Evolutionary conservation across 1,140 invertebrate genomes (phyloP), one percentile per base, ranked within the genome.

Genomic region (Cotesia glomerata): DNA sequence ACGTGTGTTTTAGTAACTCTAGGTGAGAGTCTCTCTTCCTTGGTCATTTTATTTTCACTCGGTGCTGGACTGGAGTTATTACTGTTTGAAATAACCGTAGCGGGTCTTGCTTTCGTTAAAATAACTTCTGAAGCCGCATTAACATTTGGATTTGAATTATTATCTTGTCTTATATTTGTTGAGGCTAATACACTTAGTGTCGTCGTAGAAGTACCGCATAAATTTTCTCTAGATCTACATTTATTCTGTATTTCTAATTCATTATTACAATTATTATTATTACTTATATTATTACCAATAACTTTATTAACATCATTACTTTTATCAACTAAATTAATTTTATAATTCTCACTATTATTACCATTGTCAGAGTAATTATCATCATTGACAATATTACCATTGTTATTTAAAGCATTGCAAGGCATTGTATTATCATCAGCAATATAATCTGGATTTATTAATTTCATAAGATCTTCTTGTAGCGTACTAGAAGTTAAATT

Each of bases 371-470:
- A 76, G 49, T 77, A 65, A 62, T 62, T 64, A 45, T 80, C 80
- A 18, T 85, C 86, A 65, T 69, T 70, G 39, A 45, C 11, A 45
- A 45, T 45, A 7, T 45, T 45, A 45, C 8, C 11, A 45, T 77
- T 77, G 51, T 77, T 78, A 64, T 82, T 85, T 0, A 81, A 61
- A 39, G 85, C 86, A 72, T 83, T 84, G 0, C 81, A 67, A 58
- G 82, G 85, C 67, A 83, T 84, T 74, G 80, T 81, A 69, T 80
- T 84, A 13, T 78, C 82, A 54, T 87, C 88, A 72, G 81, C 88
- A 73, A 91, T 90, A 72, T 91, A 91, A 80, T 97, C 95, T 0
- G 95, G 94, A 87, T 95, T 94, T 74, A 98, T 97, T 1, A 98
- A 87, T 45, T 93, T 91, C 88, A 97, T 93, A 3, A 98, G 87